Base-by-base conservation (phyloP, 2,797 vertebrate genomes). In the Microctenopoma lineatum region DNA sequence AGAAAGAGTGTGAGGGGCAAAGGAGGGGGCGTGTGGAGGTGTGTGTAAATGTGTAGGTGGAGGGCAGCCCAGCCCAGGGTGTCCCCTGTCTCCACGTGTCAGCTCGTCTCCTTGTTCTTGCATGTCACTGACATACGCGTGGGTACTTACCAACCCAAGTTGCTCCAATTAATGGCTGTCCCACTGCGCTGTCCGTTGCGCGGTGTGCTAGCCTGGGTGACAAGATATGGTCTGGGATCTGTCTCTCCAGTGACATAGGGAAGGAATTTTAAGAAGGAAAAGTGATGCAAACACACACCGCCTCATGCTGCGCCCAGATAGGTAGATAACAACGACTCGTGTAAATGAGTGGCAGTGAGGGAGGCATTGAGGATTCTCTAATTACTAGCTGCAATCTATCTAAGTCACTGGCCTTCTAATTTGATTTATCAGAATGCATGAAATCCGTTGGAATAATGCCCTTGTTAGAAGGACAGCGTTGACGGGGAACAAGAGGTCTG, bases 161-260 rank as follows among this genome's bases (percentile, higher is more conserved):
- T 93, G 94, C 95, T 86, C 96, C 96, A 98, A 98, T 98, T 98
- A 99, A 95, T 95, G 94, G 93, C 95, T 93, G 94, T 97, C 97
- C 96, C 94, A 95, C 96, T 92, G 96, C 83, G 96, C 95, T 95
- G 91, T 94, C 96, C 94, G 90, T 90, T 91, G 95, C 92, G 91
- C 87, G 44, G 92, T 81, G 92, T 85, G 94, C 95, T 92, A 89
- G 69, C 77, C 86, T 75, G 93, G 93, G 95, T 98, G 97, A 98
- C 97, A 98, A 94, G 94, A 95, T 95, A 93, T 94, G 96, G 95
- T 94, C 95, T 92, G 93, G 95, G 95, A 96, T 96, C 95, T 96
- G 96, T 98, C 96, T 97, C 93, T 90, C 78, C 90, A 88, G 90
- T 96, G 96, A 96, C 96, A 96, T 94, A 95, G 95, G 91, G 94